A percentile compares a stretch with the other conserved stretches of the same genome.
These are phyloP conservation scores for Habroteleia sp. DNA, from an alignment of 2,888 invertebrate genomes.

Conservation along the genomic window DNA sequence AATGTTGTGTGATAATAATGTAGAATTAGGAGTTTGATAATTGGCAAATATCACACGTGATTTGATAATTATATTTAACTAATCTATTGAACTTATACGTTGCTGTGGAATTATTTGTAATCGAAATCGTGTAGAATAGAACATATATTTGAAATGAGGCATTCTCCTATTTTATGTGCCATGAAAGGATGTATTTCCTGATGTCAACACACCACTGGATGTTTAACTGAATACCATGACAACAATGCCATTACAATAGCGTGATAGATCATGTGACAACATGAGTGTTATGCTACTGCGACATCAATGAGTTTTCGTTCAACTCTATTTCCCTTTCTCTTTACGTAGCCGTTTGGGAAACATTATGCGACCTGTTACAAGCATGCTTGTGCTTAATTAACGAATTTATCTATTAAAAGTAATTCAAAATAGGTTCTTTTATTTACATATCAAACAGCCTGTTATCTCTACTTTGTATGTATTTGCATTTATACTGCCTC, in stretches of 20 bases:
- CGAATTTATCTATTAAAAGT: constrained; percentile 17
- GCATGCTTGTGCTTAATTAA: constrained; percentile 54
- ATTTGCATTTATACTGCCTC: too few relatives aligned
- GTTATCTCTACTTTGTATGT: not conserved
- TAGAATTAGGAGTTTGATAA: too few relatives aligned
- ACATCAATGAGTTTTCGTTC: constrained; percentile 62
- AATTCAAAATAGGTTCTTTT: not conserved
- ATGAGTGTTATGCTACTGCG: constrained; percentile 40
- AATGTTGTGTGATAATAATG: too few relatives aligned
- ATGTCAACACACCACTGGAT: constrained; percentile 39
- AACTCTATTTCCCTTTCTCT: constrained; percentile 49
- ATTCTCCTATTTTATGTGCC: constrained; percentile 9
- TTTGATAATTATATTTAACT: too few relatives aligned
- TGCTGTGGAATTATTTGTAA: not conserved
- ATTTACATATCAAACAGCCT: not conserved
- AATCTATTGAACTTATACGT: too few relatives aligned
- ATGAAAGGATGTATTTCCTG: constrained; percentile 48
- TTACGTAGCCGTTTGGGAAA: constrained; percentile 38
- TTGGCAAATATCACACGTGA: too few relatives aligned
- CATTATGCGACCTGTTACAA: constrained; percentile 31
- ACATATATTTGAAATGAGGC: constrained; percentile 21
- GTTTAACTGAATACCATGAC: constrained; percentile 56
- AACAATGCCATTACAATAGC: constrained; percentile 51
- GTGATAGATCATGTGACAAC: constrained; percentile 59
- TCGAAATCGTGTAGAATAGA: constrained; percentile 12